Evolutionary conservation across 2,797 vertebrate species (phyloP), one percentile per base, ranked within the genome.

Genomic region (Chlorospingus semifuscus): DNA sequence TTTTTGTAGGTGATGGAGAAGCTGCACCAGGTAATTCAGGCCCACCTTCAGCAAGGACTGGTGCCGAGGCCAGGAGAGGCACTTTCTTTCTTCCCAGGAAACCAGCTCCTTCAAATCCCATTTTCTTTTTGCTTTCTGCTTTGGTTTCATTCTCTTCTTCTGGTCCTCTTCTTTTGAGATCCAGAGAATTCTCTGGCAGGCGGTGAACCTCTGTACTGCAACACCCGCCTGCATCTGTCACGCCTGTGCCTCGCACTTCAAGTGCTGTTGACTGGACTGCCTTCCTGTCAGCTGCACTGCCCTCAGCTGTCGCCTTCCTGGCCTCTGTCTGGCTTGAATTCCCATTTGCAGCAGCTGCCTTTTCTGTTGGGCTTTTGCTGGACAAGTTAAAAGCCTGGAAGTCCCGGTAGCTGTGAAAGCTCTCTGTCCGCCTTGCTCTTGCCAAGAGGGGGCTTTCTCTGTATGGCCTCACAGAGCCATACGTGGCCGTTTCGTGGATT

Each of bases 401-500:
- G 96, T 99, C 99, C 95, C 98, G 95, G 91, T 98, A 99, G 94
- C 99, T 99, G 98, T 99, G 98, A 94, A 99, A 99, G 95, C 99
- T 99, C 97, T 99, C 99, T 0, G 99, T 99, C 87, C 99, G 97
- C 50, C 99, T 98, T 3, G 99, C 99, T 20, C 99, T 98, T 59
- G 99, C 99, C 97, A 99, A 91, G n/a, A 99, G 95, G 34, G 99
- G 99, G 82, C 99, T 99, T 97, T 99, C 99, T 87, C 99, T 98
- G 97, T 99, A 99, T 1, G 99, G 99, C 44, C 99, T 97, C 81
- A 99, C 96, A 4, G 99, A 98, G 42, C 99, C 99, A 0, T 99
- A 99, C 0, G 99, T 99, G 23, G 99, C 98, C 14, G 97, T 97
- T 97, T 99, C 99, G 0, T 98, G 98, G 82, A 98, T 98, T 42